These are phyloP conservation scores for Dysdera silvatica DNA, from an alignment of 1,140 invertebrate species.

Conservation along the genomic window DNA sequence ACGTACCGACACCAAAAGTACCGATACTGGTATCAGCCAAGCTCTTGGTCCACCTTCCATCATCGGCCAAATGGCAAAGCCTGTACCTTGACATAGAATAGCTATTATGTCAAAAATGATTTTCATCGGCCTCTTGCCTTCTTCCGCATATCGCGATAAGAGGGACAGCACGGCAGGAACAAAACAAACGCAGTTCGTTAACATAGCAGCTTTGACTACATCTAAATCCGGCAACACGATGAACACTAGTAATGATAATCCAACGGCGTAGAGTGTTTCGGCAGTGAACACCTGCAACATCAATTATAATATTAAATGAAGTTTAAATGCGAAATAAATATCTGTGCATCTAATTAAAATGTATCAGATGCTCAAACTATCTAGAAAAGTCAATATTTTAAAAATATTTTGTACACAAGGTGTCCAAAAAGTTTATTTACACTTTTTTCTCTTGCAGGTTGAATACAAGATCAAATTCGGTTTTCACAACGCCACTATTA, in stretches of 20 bases:
- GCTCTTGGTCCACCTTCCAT: slow-evolving; percentile 19
- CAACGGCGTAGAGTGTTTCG: slow-evolving; percentile 44
- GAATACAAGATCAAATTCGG: too few relatives aligned
- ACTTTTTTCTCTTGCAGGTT: too few relatives aligned
- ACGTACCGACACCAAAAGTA: slow-evolving; percentile 47
- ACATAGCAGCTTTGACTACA: slow-evolving; percentile 41
- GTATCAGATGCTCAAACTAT: not conserved
- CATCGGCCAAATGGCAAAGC: slow-evolving; percentile 76
- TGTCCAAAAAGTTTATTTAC: too few relatives aligned
- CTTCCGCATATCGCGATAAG: slow-evolving; percentile 30
- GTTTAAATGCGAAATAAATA: not conserved
- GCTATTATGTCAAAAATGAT: slow-evolving; percentile 38
- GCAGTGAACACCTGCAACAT: slow-evolving; percentile 37
- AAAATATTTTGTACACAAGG: too few relatives aligned
- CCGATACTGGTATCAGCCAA: slow-evolving; percentile 45
- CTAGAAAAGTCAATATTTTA: not conserved
- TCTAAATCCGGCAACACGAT: slow-evolving; percentile 45
- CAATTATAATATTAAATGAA: not conserved
- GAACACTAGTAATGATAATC: slow-evolving; percentile 43
- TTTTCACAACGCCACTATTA: too few relatives aligned
- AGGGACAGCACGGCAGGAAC: slow-evolving; percentile 40
- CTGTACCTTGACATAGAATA: slow-evolving; percentile 57
- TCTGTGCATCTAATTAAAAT: not conserved
- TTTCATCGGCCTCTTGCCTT: slow-evolving; percentile 31
- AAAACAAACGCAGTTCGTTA: slow-evolving; percentile 42